Evolutionary conservation across 2,888 invertebrate species (phyloP), one percentile per base, ranked within the genome.

Genomic region (Leucophora obtusa): DNA sequence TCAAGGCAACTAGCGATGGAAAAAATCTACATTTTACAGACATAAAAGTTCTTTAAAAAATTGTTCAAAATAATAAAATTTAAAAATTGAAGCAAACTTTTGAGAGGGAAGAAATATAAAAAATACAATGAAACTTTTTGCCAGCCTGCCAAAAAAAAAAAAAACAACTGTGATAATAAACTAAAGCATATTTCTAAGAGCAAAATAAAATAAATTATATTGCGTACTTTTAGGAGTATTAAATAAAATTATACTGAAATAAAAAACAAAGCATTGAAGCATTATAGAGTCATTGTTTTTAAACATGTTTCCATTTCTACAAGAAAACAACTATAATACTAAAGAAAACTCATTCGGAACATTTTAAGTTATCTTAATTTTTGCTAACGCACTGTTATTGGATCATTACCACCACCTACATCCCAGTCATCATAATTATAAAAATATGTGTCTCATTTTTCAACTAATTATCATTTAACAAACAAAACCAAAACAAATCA

Each of bases 331-430:
- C 38, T 38, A 38, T 11, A 2, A 38, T 38, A 38, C 11, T 35
- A 35, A 7, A 38, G 4, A 11, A 38, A 38, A 38, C 10, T 11
- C 38, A 38, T 11, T 38, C 11, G 11, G 6, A 11, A 63, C 43
- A 47, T 35, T 66, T 51, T 21, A 17, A 28, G 51, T 38, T 54
- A 35, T 73, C 38, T 28, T 70, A 54, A 38, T 28, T 28, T 28
- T 59, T 47, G 65, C 77, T 63, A 54, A 72, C 82, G 82, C 82
- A 82, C 82, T 82, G 77, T 82, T 82, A 82, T 82, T 75, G 79
- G 73, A 78, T 54, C 76, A 82, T 73, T 87, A 84, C 86, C 87
- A 87, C 88, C 86, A 84, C 82, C 77, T 79, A 77, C 62, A 79
- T 80, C 79, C 69, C 75, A 60, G 54, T 59, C 60, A 71, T 70